Evolutionary conservation across 2,113 vertebrate genomes (phyloP).

Genomic region (Scartelaos histophorus): DNA sequence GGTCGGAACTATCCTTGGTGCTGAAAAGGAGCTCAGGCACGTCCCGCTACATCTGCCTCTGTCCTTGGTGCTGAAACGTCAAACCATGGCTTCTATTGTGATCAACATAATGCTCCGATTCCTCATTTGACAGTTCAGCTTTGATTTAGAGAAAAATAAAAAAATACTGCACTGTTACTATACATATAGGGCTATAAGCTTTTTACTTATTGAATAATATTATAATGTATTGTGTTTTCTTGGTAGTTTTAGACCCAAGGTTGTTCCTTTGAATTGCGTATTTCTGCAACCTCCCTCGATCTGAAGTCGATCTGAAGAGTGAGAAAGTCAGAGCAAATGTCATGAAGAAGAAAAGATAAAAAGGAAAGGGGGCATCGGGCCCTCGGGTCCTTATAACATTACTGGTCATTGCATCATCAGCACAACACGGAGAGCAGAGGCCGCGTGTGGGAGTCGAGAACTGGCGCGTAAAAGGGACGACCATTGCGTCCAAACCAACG

Average conservation of each 20-base stretch:
- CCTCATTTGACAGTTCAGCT: not conserved
- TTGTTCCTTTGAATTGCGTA: constrained; percentile 2
- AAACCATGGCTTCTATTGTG: not conserved
- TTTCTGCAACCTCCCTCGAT: not conserved
- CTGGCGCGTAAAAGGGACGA: constrained; percentile 43
- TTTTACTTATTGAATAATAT: not conserved
- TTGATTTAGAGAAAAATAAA: not conserved
- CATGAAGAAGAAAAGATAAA: constrained; percentile 32
- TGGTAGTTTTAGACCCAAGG: constrained; percentile 1
- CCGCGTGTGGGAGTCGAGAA: constrained; percentile 21
- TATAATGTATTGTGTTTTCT: not conserved
- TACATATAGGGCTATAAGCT: not conserved
- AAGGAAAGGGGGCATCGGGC: constrained; percentile 30
- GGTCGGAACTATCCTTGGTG: constrained; percentile 47
- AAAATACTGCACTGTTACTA: not conserved
- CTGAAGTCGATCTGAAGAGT: constrained; percentile 22
- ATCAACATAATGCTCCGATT: not conserved
- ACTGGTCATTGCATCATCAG: constrained; percentile 73
- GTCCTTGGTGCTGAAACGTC: constrained; percentile 37
- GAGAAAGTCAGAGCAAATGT: constrained; percentile 34
- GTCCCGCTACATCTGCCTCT: constrained; percentile 17
- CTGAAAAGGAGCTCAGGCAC: constrained; percentile 22
- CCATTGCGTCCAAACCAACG: constrained; percentile 20
- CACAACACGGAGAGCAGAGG: constrained; percentile 33
- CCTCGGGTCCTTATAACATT: constrained; percentile 53